These are phyloP conservation scores for Drosophila mojavensis DNA, from an alignment of 1,140 invertebrate species.

Conservation along the genomic window DNA sequence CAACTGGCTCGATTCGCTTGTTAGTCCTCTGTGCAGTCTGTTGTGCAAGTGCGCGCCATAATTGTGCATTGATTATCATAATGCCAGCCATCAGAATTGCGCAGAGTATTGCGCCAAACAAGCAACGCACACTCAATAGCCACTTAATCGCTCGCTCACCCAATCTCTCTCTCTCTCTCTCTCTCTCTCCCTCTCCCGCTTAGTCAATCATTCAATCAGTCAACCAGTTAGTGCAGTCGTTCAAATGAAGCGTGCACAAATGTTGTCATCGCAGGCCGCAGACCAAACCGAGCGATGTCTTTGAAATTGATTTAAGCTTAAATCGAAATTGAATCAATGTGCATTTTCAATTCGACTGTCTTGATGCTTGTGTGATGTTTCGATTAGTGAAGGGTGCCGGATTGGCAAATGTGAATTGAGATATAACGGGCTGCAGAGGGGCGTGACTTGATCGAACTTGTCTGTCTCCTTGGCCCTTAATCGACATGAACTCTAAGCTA, in stretches of 20 bases:
- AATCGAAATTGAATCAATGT: background rate
- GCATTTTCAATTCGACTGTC: background rate
- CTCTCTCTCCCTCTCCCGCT: background rate
- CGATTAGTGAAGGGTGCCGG: too few relatives aligned
- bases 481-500: too few relatives aligned
- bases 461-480: too few relatives aligned
- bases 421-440: too few relatives aligned
- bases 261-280: background rate
- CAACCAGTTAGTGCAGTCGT: conserved; percentile 11
- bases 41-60: conserved; percentile 45
- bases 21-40: conserved; percentile 9
- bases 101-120: conserved; percentile 39
- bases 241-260: background rate
- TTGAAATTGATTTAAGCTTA: too few relatives aligned
- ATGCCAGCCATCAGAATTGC: conserved; percentile 63
- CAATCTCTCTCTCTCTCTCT: background rate
- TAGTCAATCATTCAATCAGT: conserved; percentile 27
- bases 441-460: too few relatives aligned
- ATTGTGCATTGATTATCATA: conserved; percentile 75
- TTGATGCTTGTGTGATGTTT: background rate
- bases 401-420: too few relatives aligned
- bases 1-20: background rate
- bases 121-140: conserved; percentile 22
- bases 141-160: conserved; percentile 6
- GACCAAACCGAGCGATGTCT: background rate